A percentile compares a stretch with the other conserved stretches of the same genome.
Evolutionary conservation across 2,113 vertebrate species (phyloP).

Genomic region (Lampris incognitus): DNA sequence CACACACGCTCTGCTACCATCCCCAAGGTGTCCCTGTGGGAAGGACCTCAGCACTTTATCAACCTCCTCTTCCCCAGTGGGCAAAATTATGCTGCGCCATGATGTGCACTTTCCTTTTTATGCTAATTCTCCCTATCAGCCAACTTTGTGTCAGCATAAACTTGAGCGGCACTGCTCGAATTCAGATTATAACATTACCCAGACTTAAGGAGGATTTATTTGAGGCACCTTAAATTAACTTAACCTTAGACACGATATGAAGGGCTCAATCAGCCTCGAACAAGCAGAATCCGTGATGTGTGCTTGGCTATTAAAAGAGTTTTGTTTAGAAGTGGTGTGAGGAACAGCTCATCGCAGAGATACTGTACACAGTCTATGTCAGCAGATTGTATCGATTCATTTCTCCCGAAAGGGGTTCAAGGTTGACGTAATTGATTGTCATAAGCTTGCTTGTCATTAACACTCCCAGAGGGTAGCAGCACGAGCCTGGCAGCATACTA

Average conservation of each 20-base stretch:
- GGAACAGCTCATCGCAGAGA: conserved; percentile 37
- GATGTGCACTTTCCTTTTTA: conserved; percentile 63
- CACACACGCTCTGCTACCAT: not conserved
- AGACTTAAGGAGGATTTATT: conserved; percentile 72
- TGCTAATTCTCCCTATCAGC: conserved; percentile 66
- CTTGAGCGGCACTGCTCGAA: conserved; percentile 34
- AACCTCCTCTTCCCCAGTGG: conserved; percentile 34
- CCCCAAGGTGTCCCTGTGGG: conserved; percentile 56
- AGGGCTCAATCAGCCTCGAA: conserved; percentile 51
- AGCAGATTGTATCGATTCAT: conserved; percentile 52
- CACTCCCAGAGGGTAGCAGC: conserved; percentile 5
- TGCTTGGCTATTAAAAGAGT: conserved; percentile 35
- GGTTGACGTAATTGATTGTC: conserved; percentile 62
- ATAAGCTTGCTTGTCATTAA: conserved; percentile 40
- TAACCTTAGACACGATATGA: conserved; percentile 49
- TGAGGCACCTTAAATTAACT: conserved; percentile 65
- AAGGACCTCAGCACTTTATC: conserved; percentile 64
- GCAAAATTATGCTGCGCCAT: conserved; percentile 57
- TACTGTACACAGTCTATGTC: conserved; percentile 34
- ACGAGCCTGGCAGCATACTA: conserved; percentile 16
- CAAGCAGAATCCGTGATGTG: conserved; percentile 45
- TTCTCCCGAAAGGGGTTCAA: conserved; percentile 45
- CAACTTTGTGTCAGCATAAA: conserved; percentile 68
- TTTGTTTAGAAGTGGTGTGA: conserved; percentile 36
- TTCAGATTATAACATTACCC: conserved; percentile 66